Base-by-base conservation (phyloP, 2,888 invertebrate genomes). In the Ophraella communa region DNA sequence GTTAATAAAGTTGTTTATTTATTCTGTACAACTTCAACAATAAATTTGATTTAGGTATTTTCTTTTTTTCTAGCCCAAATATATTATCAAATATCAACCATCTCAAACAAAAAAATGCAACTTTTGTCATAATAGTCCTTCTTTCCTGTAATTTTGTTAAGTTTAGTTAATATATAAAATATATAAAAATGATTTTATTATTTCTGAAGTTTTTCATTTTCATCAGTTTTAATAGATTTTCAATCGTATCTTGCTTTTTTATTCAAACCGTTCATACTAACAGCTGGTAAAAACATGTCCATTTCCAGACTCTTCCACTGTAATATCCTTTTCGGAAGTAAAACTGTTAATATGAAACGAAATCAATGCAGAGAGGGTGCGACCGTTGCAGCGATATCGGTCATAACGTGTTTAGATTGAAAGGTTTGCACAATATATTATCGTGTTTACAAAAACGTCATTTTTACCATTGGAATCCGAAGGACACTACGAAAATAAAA, bases 321-420 rank as follows among this genome's bases (percentile, higher is more conserved):
- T 51, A 59, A 59, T 59, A 59, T 59, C 59, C 59, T 51, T 39
- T 27, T 23, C 17, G 59, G 59, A 59, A 59, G 59, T 59, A 8
- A 51, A 59, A 42, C 59, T 39, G 59, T 59, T 59, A 59, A 59
- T 59, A 51, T 42, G 51, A 51, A 52, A 51, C 58, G 49, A 49
- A 57, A 18, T 18, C 14, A 14, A 17, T 51, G 17, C 49, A 51
- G 24, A 8, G 49, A 24, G 27, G 49, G 27, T 27, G 27, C 18
- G 27, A 14, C 24, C 49, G 18, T 24, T 51, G 49, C 27, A 51
- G 17, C 17, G 49, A 27, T 27, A 27, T 51, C 10, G 49, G 20
- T 24, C 17, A 8, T 17, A 51, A 27, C 24, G 49, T 51, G 24
- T 39, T 7, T 17, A 17, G 17, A 39, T 39, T 39, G 39, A 39